Base-by-base conservation (phyloP, 2,888 invertebrate genomes). In the Lithophane socia region DNA sequence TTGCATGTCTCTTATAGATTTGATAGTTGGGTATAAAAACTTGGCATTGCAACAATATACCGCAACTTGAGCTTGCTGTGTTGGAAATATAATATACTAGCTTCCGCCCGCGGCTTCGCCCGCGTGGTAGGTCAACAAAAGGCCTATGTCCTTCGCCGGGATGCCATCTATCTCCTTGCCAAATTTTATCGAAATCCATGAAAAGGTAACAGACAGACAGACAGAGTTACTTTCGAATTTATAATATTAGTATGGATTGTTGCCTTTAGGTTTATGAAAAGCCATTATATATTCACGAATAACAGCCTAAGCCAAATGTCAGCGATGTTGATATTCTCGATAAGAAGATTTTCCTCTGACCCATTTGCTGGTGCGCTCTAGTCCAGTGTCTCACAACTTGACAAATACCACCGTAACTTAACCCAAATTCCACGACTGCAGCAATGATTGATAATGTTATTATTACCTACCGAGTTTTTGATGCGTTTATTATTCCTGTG, bases 21-120 rank as follows among this genome's bases (percentile, higher is more conserved):
- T 70, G 10, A 73, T 66, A 52, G 63, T 42, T 63, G 42, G 3
- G 5, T 52, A 77, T 83, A 70, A 73, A 75, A 73, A 83, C 56
- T 70, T 82, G 70, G 16, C 83, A 77, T 49, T 82, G 69, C 71
- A 83, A 78, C 58, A 47, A 16, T 82, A 67, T 9, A 66, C 47
- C 29, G 56, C 44, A 66, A 83, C 65, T 42, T 49, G 37, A 77
- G 47, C 56, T 61, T 69, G 71, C 56, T 69, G n/a, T 68, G 56
- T 67, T 63, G 8, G 69, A 82, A 69, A 64, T 64, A 47, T 42
- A 7, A 54, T 60, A 54, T 65, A 18, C 29, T 29, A 29, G 29
- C 29, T 29, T 29, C 29, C 29, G 29, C 29, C 29, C 29, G 29
- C 29, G 1, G 29, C 29, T 29, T 29, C 29, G 29, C 29, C 29